Evolutionary conservation across 2,797 vertebrate genomes (phyloP).

Genomic region (Atherinosoma microstoma): DNA sequence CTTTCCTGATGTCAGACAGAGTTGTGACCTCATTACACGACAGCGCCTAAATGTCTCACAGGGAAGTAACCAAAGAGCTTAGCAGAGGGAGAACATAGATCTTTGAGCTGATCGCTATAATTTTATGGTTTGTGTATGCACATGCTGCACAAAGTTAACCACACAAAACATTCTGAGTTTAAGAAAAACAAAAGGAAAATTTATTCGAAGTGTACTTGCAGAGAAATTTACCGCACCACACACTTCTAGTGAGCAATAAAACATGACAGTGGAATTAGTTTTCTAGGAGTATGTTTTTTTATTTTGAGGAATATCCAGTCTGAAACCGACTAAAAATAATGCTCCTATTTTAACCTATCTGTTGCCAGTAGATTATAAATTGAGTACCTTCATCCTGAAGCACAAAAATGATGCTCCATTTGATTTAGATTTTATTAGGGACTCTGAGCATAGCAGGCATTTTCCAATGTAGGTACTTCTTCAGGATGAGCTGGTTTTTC

Average conservation of each 20-base stretch:
- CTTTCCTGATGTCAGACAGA: background rate
- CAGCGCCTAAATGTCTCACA: too few species aligned
- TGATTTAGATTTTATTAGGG: conserved; percentile 3
- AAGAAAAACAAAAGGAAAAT: background rate
- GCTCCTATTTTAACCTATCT: background rate
- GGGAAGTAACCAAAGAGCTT: background rate
- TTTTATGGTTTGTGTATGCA: background rate
- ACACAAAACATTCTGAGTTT: background rate
- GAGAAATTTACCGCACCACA: background rate
- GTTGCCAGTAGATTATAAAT: too few species aligned
- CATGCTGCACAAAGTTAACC: too few species aligned
- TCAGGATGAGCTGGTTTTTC: background rate
- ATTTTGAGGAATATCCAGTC: background rate
- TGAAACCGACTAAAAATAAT: background rate
- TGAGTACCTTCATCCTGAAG: background rate
- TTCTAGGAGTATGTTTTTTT: background rate
- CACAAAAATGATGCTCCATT: background rate
- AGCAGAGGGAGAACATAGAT: too few species aligned
- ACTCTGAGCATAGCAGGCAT: background rate
- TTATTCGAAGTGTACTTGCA: background rate
- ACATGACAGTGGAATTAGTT: background rate
- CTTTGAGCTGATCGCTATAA: background rate
- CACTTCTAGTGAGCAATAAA: background rate
- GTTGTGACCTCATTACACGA: background rate
- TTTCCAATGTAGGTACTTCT: background rate